Percentiles rank a stretch among this genome's conserved stretches.
These are phyloP conservation scores for Iguana delicatissima DNA, from an alignment of 2,797 vertebrate species.

Conservation along the genomic window DNA sequence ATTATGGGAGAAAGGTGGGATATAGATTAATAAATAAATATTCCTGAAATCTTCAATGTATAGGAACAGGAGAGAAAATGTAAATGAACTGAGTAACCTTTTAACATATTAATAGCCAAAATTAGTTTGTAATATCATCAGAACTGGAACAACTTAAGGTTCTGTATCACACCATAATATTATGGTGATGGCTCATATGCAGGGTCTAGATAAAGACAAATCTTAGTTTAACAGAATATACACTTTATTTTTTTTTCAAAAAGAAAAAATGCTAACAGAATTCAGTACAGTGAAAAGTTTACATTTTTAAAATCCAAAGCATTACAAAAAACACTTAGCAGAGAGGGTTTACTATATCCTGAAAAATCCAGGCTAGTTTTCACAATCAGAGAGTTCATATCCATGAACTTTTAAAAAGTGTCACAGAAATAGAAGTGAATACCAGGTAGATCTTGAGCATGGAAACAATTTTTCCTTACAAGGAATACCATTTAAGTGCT, in stretches of 20 bases:
- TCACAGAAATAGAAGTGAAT: slow-evolving; percentile 76
- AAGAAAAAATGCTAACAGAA: slow-evolving; percentile 75
- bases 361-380: slow-evolving; percentile 65
- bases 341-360: slow-evolving; percentile 72
- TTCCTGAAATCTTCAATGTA: not conserved
- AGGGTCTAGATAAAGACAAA: slow-evolving; percentile 53
- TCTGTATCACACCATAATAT: not conserved
- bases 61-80: slow-evolving; percentile 6
- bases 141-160: not conserved
- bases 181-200: not conserved
- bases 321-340: slow-evolving; percentile 70
- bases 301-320: slow-evolving; percentile 75
- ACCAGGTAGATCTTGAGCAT: slow-evolving; percentile 67
- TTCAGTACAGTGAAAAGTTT: slow-evolving; percentile 77
- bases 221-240: slow-evolving; percentile 73
- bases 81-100: not conserved
- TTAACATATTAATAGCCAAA: not conserved
- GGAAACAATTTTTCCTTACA: slow-evolving; percentile 69
- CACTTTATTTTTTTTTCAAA: slow-evolving; percentile 72
- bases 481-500: slow-evolving; percentile 71
- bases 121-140: not conserved
- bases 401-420: slow-evolving; percentile 73
- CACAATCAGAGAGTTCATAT: slow-evolving; percentile 72
- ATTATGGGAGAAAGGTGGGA: too few species aligned
- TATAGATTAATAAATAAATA: not conserved